Evolutionary conservation across 2,113 vertebrate genomes (phyloP), one percentile per base, ranked within the genome.

Genomic region (Empidonax alnorum): DNA sequence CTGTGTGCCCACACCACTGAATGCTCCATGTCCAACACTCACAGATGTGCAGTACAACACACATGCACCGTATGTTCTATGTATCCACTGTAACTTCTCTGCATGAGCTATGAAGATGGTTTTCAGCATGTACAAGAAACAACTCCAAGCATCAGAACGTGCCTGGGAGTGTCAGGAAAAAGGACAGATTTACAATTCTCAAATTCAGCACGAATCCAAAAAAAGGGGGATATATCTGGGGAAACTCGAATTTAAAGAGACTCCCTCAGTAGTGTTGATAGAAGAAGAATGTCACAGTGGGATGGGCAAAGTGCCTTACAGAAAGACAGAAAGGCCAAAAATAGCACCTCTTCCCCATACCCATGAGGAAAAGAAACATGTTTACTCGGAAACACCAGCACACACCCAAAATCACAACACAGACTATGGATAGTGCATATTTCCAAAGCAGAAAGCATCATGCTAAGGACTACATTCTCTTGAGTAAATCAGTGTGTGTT

Each of bases 61-160:
- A 35, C 1, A 2, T 10, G 24, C 28, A 28, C 62, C 6, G 3
- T 16, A 21, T 8, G 27, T 22, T 2, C 0, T 47, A 67, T 0
- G 1, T n/a, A 49, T 35, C 12, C 41, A 31, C 37, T 27, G 13
- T 27, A 39, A 37, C 46, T 23, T 76, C 56, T 37, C 50, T 42
- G 47, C 17, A 28, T 8, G 41, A 0, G 0, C 47, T 41, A 46
- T 15, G 14, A n/a, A 49, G 41, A 44, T 27, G 20, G 27, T 59
- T n/a, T n/a, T 37, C 41, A 21, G 52, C 15, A 21, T 1, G 6
- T 37, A 42, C n/a, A 52, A 28, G 9, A 81, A 41, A 50, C 4
- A 14, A 16, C 61, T 62, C 41, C 23, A 61, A 61, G 52, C 24
- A 44, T 27, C 58, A 50, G 35, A 24, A 77, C 10, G 4, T 27